Percentiles rank a stretch among this genome's conserved stretches.
These are phyloP conservation scores for Solen grandis DNA, from an alignment of 1,140 invertebrate species.

Conservation along the genomic window DNA sequence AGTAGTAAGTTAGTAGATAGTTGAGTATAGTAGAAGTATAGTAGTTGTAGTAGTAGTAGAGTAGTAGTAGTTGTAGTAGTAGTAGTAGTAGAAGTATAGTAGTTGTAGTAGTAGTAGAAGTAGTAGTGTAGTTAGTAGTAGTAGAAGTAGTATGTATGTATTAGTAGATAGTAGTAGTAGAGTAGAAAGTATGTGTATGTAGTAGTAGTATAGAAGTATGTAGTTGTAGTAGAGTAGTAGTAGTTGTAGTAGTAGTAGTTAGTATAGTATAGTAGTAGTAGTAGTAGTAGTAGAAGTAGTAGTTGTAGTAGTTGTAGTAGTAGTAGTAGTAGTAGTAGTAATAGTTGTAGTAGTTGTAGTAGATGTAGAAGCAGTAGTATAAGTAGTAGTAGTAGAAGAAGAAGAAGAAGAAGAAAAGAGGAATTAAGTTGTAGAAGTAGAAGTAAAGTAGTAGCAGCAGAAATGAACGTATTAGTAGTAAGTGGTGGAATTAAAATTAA, in stretches of 20 bases:
- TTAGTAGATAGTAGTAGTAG: background rate
- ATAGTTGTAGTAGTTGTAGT: background rate
- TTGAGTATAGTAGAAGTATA: too few relatives aligned
- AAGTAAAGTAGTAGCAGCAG: background rate
- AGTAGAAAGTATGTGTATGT: too few relatives aligned
- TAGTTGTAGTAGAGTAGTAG: background rate
- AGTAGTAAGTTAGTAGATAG: background rate
- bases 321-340: conserved; percentile 16
- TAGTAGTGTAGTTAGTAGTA: conserved; percentile 1
- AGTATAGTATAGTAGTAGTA: too few relatives aligned
- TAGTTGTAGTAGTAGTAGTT: background rate
- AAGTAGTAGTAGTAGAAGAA: too few relatives aligned
- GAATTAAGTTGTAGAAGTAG: background rate
- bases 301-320: background rate
- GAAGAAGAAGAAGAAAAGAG: background rate
- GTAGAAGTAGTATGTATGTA: conserved; percentile 3
- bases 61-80: conserved; percentile 10
- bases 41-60: too few relatives aligned
- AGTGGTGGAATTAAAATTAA: too few relatives aligned
- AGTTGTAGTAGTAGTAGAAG: conserved; percentile 35
- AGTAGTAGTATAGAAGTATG: background rate
- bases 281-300: conserved; percentile 17
- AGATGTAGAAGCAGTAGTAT: conserved; percentile 1
- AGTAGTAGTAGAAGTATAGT: too few relatives aligned
- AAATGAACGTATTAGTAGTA: background rate